Evolutionary conservation across 2,888 invertebrate species (phyloP).

Genomic region (Diarsia rubi): DNA sequence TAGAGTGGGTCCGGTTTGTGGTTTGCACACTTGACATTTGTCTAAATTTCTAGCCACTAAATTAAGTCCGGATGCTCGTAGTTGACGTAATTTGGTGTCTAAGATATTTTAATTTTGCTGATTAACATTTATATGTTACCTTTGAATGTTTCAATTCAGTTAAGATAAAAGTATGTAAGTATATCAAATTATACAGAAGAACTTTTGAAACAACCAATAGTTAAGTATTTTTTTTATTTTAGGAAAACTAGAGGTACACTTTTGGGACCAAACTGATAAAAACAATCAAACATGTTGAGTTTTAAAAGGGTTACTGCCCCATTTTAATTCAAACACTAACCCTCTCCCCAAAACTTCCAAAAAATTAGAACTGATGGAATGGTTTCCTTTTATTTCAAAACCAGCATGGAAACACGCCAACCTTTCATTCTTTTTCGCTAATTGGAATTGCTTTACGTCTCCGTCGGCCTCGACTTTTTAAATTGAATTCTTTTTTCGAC

Average conservation of each 20-base stretch:
- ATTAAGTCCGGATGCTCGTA: conserved; percentile 3
- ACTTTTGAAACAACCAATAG: neutral
- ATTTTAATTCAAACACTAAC: conserved; percentile 3
- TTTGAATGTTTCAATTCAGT: neutral
- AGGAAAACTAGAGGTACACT: neutral
- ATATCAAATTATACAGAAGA: neutral
- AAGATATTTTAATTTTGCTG: neutral
- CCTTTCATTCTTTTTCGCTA: conserved; percentile 63
- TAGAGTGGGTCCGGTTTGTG: conserved; percentile 15
- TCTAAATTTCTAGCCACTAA: conserved; percentile 1
- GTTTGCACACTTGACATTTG: conserved; percentile 11
- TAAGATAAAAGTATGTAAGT: neutral
- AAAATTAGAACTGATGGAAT: conserved; percentile 21
- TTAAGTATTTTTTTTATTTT: neutral
- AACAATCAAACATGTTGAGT: neutral
- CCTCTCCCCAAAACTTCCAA: neutral
- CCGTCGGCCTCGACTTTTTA: conserved; percentile 58
- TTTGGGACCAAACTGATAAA: neutral
- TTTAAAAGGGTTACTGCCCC: neutral
- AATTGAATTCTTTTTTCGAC: conserved; percentile 60
- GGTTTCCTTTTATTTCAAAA: conserved; percentile 36
- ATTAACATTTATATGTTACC: neutral
- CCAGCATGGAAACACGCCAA: conserved; percentile 50
- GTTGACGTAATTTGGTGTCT: neutral
- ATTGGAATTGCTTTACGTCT: conserved; percentile 63